Conservation (phyloP, 2,113 vertebrate species). For the Terrapene triunguis region DNA sequence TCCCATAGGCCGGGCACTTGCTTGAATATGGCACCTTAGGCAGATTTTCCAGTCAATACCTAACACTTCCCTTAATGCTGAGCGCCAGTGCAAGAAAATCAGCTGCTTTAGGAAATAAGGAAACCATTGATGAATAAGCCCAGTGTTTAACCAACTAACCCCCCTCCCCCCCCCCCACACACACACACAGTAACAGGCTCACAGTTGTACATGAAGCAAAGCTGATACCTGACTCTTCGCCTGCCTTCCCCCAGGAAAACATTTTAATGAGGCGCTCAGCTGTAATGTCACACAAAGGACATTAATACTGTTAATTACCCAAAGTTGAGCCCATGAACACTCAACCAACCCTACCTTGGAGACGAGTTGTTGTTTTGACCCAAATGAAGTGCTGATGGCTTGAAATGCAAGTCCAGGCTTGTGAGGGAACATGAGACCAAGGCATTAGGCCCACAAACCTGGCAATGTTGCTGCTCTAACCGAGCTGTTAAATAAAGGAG, state of each 20-base stretch:
- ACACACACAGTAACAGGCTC: constrained; percentile 36
- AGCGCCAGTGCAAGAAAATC: background rate
- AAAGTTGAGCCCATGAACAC: constrained; percentile 77
- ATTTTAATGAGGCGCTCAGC: constrained; percentile 83
- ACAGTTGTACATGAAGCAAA: constrained; percentile 35
- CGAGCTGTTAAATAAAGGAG: background rate
- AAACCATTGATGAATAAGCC: constrained; percentile 20
- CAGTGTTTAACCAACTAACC: constrained; percentile 42
- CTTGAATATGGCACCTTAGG: background rate
- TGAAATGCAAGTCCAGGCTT: constrained; percentile 19
- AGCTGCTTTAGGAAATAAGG: constrained; percentile 30
- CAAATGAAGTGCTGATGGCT: background rate
- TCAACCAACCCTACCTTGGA: constrained; percentile 68
- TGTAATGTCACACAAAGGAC: constrained; percentile 77
- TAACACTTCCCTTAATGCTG: constrained; percentile 30
- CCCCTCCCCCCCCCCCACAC: background rate
- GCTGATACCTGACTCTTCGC: constrained; percentile 76
- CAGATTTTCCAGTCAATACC: background rate
- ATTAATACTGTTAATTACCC: constrained; percentile 84
- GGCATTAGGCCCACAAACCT: background rate
- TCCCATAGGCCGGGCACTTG: background rate
- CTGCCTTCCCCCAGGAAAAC: constrained; percentile 69
- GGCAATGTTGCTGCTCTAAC: constrained; percentile 8
- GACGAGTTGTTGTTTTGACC: constrained; percentile 61
- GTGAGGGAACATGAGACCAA: background rate